Evolutionary conservation across 2,113 vertebrate species (phyloP), one percentile per base, ranked within the genome.

Genomic region (Xerus inauris): DNA sequence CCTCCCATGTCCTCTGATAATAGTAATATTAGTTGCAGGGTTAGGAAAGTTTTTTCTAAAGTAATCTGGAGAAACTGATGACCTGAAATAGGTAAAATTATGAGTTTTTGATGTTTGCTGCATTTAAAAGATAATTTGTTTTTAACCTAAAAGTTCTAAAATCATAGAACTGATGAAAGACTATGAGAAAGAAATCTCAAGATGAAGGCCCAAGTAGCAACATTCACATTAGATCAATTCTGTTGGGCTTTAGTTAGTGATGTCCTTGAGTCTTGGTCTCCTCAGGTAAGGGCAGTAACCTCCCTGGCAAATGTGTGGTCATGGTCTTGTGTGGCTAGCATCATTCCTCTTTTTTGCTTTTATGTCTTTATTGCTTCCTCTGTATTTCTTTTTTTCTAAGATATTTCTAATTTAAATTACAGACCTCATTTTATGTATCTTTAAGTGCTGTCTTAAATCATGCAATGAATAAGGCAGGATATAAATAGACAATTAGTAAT

Each of bases 111-210:
- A 76, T 86, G 6, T 47, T 32, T 38, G 8, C 38, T 79, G 22
- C n/a, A 81, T 24, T 51, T 80, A 73, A 84, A 28, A 75, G 80
- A 26, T 87, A 90, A 80, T 20, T 81, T 92, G 67, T 82, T 87
- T 96, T 94, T 71, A 76, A 59, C 17, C 11, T 81, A 72, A 65
- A 94, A 40, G 22, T 93, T 77, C 93, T 81, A 28, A 94, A 47
- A 9, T 93, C 47, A n/a, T 30, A 73, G n/a, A 57, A 89, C 26
- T 67, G 42, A 38, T 86, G 57, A 86, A 75, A 89, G 9, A 10
- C 35, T 62, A 54, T 26, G 32, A 91, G 35, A 95, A 86, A 72
- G 6, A 59, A 85, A 89, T 26, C 16, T 19, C 20, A 30, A 72
- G 8, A 10, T 45, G 32, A 94, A 76, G 64, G 3, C 3, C 22